Base-by-base conservation (phyloP, 1,140 invertebrate species). In the Pygmarrhopalites habei region DNA sequence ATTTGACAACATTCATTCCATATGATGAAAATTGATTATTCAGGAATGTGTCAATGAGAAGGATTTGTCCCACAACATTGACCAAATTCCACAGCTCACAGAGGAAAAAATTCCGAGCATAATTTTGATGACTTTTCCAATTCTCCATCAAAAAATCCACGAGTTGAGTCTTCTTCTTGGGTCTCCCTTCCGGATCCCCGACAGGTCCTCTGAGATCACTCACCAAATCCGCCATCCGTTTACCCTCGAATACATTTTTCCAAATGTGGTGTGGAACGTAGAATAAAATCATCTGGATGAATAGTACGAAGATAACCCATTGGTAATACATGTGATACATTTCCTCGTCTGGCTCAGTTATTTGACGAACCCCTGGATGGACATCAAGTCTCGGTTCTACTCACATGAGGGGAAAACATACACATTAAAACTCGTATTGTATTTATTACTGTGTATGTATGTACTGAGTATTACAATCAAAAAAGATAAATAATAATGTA, bases 271-370 rank as follows among this genome's bases (percentile, higher is more conserved):
- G 79, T 0, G 88, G 88, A 25, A 85, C 74, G 71, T 87, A 87
- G 72, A 90, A 89, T 21, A 87, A 72, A 17, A 85, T 77, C 72
- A 76, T 78, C 71, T 79, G 76, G 14, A 79, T 64, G 76, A 95
- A 92, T 17, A 95, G 80, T 62, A 90, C 86, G 73, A 96, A 92
- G 73, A 90, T 92, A 28, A 95, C 89, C 92, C 92, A 96, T 81
- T n/a, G 23, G 19, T 19, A 25, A 7, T n/a, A 47, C 19, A 10
- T 19, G 44, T 25, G 23, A 47, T n/a, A 47, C 7, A 10, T 47
- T n/a, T 25, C n/a, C 7, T 5, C 17, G 7, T 47, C 17, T 19
- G 23, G 5, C 15, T 35, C 15, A 35, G 5, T 35, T 35, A 35
- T 5, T 82, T 1, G 88, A 89, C 47, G 5, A 35, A 35, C 32